Conservation (phyloP, 1,140 invertebrate species). For the Melipona quadrifasciata region DNA sequence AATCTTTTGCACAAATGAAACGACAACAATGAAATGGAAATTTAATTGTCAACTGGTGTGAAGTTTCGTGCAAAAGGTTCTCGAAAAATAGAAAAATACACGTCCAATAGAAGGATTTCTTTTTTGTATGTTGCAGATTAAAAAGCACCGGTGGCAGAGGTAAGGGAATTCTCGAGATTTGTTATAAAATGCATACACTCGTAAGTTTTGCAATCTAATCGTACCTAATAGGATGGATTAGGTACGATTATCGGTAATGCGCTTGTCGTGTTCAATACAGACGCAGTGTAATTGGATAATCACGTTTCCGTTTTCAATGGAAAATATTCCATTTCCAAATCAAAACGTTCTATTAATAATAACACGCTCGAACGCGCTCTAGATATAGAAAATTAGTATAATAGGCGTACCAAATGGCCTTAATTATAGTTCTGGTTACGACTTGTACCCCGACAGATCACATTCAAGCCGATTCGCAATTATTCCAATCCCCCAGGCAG, state of each 20-base stretch:
- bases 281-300: neutral
- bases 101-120: slow-evolving; percentile 21
- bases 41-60: too few relatives aligned
- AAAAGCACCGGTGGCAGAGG: slow-evolving; percentile 79
- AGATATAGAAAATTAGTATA: slow-evolving; percentile 60
- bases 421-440: slow-evolving; percentile 20
- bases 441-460: slow-evolving; percentile 43
- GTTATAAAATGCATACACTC: slow-evolving; percentile 4
- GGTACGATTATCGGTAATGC: neutral
- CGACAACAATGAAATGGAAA: too few relatives aligned
- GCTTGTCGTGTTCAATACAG: neutral
- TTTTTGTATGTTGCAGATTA: slow-evolving; percentile 75
- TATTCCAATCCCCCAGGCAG: slow-evolving; percentile 52
- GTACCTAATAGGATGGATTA: slow-evolving; percentile 10
- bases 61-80: too few relatives aligned
- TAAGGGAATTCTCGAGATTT: slow-evolving; percentile 57
- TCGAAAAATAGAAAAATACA: too few relatives aligned
- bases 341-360: neutral
- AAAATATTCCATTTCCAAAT: neutral
- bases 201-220: neutral
- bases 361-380: neutral
- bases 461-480: slow-evolving; percentile 60
- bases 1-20: neutral
- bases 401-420: slow-evolving; percentile 31
- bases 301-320: neutral